A percentile compares a stretch with the other conserved stretches of the same genome.
Evolutionary conservation across 2,888 invertebrate species (phyloP).

Genomic region (Archaeoteleia sp.): DNA sequence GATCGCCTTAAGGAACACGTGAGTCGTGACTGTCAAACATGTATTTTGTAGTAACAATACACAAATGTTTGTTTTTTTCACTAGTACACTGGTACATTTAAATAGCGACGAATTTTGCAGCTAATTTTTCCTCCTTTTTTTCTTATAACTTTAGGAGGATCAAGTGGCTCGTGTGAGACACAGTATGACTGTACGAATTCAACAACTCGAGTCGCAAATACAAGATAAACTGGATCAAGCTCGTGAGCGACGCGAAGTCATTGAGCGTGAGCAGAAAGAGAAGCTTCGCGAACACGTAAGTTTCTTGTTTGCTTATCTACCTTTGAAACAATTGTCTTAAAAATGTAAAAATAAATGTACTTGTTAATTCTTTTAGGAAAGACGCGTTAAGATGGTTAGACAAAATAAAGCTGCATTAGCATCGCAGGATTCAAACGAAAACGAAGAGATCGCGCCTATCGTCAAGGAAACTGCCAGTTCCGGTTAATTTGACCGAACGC

Average conservation of each 20-base stretch:
- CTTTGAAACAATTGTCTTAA: not conserved
- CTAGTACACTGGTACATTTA: constrained; percentile 2
- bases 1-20: constrained; percentile 95
- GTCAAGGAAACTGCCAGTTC: constrained; percentile 80
- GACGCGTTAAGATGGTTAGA: constrained; percentile 92
- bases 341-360: constrained; percentile 1
- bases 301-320: constrained; percentile 56
- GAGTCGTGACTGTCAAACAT: too few species aligned
- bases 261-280: constrained; percentile 86
- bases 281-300: constrained; percentile 86
- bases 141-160: constrained; percentile 81
- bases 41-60: too few species aligned
- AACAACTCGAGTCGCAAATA: constrained; percentile 82
- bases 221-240: constrained; percentile 82
- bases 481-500: constrained; percentile 75
- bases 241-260: constrained; percentile 83
- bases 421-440: constrained; percentile 75
- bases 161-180: constrained; percentile 84
- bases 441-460: constrained; percentile 67
- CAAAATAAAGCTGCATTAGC: constrained; percentile 88
- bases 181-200: constrained; percentile 81
- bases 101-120: too few species aligned
- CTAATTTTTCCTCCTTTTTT: constrained; percentile 46
- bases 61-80: too few species aligned
- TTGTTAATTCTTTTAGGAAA: constrained; percentile 83